A percentile compares a stretch with the other conserved stretches of the same genome.
Conservation (phyloP, 2,113 vertebrate species). For the Laticauda laticaudata region DNA sequence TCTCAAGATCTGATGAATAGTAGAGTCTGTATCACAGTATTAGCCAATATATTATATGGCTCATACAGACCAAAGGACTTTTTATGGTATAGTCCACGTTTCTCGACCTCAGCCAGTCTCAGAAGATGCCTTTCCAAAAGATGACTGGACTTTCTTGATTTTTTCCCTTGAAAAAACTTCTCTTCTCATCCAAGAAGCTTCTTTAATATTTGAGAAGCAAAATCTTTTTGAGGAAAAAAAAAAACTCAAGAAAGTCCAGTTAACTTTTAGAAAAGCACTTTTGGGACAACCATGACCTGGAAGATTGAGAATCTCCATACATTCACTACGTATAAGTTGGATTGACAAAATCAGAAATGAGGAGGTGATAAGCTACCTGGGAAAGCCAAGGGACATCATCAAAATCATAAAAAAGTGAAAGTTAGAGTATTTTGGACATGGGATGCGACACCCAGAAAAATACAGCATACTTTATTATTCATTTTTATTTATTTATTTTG, state of each 20-base stretch:
- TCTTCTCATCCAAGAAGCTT: neutral
- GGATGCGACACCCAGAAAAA: too few relatives aligned
- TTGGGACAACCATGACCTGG: neutral
- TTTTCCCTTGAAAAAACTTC: neutral
- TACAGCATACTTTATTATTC: too few relatives aligned
- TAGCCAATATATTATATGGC: neutral
- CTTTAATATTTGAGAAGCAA: neutral
- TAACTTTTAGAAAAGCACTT: neutral
- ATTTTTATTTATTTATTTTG: too few relatives aligned
- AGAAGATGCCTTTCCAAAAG: neutral
- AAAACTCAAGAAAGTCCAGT: neutral
- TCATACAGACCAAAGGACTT: neutral
- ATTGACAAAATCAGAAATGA: too few relatives aligned
- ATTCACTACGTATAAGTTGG: too few relatives aligned
- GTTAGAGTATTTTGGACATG: too few relatives aligned
- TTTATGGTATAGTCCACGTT: neutral
- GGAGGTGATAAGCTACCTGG: too few relatives aligned
- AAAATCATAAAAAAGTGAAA: too few relatives aligned
- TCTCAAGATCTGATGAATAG: neutral
- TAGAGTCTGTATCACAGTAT: too few relatives aligned
- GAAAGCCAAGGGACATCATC: too few relatives aligned
- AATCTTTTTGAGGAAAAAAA: neutral
- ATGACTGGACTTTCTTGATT: neutral
- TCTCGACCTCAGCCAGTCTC: neutral
- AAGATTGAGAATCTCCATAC: neutral